phyloP scores from a whole-genome alignment of 2,113 vertebrate genomes.

The Ceyx cyanopectus region DNA sequence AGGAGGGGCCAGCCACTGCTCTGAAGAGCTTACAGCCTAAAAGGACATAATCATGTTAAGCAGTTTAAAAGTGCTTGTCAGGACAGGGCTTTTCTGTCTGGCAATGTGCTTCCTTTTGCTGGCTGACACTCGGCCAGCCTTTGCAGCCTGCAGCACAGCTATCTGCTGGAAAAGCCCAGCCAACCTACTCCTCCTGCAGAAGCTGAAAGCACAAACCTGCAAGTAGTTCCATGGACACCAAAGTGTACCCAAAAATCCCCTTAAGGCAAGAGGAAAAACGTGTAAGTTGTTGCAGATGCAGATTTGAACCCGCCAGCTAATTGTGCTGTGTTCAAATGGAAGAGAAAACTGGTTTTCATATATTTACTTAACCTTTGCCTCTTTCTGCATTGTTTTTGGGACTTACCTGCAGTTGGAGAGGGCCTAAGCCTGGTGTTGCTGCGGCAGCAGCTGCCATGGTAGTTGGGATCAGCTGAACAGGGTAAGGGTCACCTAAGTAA shows the following conservation, averaged over 20 bases:
- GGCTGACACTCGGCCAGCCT: not conserved
- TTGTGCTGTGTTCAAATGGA: not conserved
- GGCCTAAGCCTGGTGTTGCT: conserved; percentile 91
- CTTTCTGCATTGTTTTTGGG: conserved; percentile 30
- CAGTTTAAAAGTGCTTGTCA: conserved; percentile 56
- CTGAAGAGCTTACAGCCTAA: conserved; percentile 38
- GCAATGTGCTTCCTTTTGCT: not conserved
- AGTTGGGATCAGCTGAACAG: conserved; percentile 98
- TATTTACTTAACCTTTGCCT: conserved; percentile 75
- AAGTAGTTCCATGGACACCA: not conserved
- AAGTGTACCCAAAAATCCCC: not conserved
- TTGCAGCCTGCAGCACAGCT: not conserved
- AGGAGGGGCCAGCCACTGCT: not conserved
- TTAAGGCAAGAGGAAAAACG: not conserved
- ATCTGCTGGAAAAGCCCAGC: not conserved
- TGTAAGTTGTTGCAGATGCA: not conserved
- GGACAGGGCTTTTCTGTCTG: not conserved
- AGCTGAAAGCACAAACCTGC: not conserved
- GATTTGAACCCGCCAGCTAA: not conserved
- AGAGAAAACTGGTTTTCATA: conserved; percentile 52
- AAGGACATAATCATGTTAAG: conserved; percentile 38
- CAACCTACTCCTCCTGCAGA: accelerated
- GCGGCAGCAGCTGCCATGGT: conserved; percentile 97
- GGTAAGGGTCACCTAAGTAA: conserved; percentile 96
- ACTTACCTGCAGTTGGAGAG: conserved; percentile 97